Percentiles rank a stretch among this genome's conserved stretches.
These are phyloP conservation scores for Cebus imitator DNA, from an alignment of 2,113 vertebrate genomes.

Conservation along the genomic window DNA sequence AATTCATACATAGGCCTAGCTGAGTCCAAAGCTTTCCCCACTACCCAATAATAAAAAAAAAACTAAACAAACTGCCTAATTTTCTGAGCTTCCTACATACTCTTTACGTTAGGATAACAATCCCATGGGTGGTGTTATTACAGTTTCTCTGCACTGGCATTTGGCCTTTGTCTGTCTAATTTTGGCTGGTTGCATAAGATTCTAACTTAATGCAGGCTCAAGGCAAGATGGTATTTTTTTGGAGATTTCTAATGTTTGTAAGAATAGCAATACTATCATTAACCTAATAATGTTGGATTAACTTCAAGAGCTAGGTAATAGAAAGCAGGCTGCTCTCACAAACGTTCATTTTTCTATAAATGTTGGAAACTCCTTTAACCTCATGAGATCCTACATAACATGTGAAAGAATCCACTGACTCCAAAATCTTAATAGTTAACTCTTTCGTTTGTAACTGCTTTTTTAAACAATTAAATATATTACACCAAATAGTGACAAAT, in stretches of 20 bases:
- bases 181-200: neutral
- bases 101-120: too few relatives aligned
- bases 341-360: neutral
- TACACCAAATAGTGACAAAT: neutral
- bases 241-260: neutral
- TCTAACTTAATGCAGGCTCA: slow-evolving; percentile 23
- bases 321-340: neutral
- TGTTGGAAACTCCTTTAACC: neutral
- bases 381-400: neutral
- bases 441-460: neutral
- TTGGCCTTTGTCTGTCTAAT: neutral
- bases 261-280: neutral
- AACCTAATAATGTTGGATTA: neutral
- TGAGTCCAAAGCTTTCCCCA: neutral
- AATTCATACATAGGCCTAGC: neutral
- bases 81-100: neutral
- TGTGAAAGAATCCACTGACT: neutral
- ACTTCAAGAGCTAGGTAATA: neutral
- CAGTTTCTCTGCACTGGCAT: neutral
- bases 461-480: neutral
- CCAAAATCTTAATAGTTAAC: neutral
- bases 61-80: neutral
- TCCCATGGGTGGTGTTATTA: neutral
- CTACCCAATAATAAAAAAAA: neutral
- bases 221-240: neutral